phyloP scores from a whole-genome alignment of 2,888 invertebrate genomes.

The Calameuta idolon region DNA sequence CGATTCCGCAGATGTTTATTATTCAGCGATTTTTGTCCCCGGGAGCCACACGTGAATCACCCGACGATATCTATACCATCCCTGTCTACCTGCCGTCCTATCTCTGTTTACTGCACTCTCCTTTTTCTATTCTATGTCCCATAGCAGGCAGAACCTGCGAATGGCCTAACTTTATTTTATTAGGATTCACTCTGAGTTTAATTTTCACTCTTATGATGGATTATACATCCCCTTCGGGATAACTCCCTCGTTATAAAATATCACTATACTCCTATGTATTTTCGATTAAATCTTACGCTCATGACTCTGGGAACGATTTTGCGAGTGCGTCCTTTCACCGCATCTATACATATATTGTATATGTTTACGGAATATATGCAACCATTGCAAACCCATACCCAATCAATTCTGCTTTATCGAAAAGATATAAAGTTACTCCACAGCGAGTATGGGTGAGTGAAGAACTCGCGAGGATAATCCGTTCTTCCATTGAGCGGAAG shows the following conservation, averaged over 20 bases:
- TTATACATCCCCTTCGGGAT: not conserved
- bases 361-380: not conserved
- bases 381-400: not conserved
- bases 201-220: not conserved
- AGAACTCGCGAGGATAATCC: not conserved
- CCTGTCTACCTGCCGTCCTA: not conserved
- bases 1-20: conserved; percentile 1
- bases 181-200: not conserved
- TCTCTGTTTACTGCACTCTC: not conserved
- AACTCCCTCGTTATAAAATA: not conserved
- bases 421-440: not conserved
- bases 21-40: conserved; percentile 7
- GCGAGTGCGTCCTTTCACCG: not conserved
- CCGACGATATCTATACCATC: not conserved
- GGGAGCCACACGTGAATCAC: not conserved
- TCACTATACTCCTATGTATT: not conserved
- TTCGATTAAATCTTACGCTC: not conserved
- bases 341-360: not conserved
- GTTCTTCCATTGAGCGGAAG: not conserved
- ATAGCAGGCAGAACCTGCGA: not conserved
- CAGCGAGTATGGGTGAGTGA: not conserved
- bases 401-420: not conserved
- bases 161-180: not conserved
- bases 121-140: not conserved
- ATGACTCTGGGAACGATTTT: not conserved